phyloP scores from a whole-genome alignment of 2,113 vertebrate species.

The Sterna hirundo region DNA sequence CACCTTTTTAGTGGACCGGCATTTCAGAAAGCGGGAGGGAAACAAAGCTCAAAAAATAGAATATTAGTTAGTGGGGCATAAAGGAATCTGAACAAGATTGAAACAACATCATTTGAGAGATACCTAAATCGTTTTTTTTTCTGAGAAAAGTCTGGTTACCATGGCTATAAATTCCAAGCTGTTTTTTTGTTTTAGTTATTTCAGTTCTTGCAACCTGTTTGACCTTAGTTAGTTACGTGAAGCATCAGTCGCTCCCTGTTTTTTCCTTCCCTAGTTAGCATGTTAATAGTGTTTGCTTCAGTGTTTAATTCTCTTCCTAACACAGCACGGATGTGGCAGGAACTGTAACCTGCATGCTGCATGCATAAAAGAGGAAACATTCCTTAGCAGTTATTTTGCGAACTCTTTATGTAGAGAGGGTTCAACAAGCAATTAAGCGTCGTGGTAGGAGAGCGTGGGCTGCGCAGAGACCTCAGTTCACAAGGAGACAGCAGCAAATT shows the following conservation, averaged over 20 bases:
- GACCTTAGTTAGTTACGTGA: background rate
- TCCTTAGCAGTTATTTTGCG: background rate
- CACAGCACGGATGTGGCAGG: slow-evolving; percentile 70
- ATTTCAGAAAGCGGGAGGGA: background rate
- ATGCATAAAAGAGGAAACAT: background rate
- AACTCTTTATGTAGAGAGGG: background rate
- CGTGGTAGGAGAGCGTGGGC: background rate
- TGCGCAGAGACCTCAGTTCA: background rate
- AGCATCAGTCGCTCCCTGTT: background rate
- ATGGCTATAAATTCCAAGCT: slow-evolving; percentile 23
- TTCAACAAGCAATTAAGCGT: background rate
- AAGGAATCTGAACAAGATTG: background rate
- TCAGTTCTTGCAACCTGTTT: background rate
- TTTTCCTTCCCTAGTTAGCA: slow-evolving; percentile 68
- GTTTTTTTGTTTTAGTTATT: background rate
- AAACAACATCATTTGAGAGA: background rate
- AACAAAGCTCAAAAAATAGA: background rate
- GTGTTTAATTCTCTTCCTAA: slow-evolving; percentile 47
- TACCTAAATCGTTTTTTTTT: background rate
- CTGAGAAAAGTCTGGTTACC: background rate
- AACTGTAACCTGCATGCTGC: slow-evolving; percentile 43
- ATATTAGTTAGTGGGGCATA: background rate
- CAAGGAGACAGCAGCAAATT: background rate
- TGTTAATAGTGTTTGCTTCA: slow-evolving; percentile 49
- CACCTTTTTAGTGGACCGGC: background rate